Evolutionary conservation across 2,797 vertebrate genomes (phyloP), one percentile per base, ranked within the genome.

Genomic region (Fundulus diaphanus): DNA sequence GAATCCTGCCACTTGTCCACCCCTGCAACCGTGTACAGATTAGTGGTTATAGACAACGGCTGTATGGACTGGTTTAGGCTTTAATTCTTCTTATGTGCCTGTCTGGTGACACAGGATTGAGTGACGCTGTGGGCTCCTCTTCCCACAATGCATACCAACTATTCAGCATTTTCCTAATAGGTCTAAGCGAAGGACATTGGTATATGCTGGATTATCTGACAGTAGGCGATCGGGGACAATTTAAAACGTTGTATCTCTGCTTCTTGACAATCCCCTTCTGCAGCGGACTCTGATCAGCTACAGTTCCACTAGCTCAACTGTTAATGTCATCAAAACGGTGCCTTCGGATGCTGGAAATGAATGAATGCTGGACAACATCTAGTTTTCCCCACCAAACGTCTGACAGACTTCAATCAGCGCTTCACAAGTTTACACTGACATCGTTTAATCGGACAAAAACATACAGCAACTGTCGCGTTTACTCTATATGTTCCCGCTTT

Each of bases 351-450:
- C 48, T 18, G 78, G 33, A 33, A 18, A 49, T 18, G 18, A 49
- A 18, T 49, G 18, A 7, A 42, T 42, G 40, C 48, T 16, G 78
- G 37, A 33, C 22, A 74, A 79, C 44, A 40, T 0, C 63, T 63
- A 63, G 56, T 42, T 57, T 76, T 18, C 3, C 12, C 69, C 70
- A n/a, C n/a, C 42, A 65, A 0, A 20, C 18, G 65, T 70, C 9
- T 56, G 63, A 22, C 37, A 68, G 42, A 51, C 72, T 29, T 71
- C 56, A 7, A n/a, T 44, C 18, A 20, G 31, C 18, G 74, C 82
- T 40, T 73, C 61, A 48, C 40, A 73, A n/a, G 9, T 72, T 79
- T 33, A 72, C 57, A 85, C 46, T 2, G 22, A 57, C 68, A 69
- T 70, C 18, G 61, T 54, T 7, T 70, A 72, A 76, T 27, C 54